Conservation (phyloP, 2,888 invertebrate genomes). For the Caenorhabditis uteleia region DNA sequence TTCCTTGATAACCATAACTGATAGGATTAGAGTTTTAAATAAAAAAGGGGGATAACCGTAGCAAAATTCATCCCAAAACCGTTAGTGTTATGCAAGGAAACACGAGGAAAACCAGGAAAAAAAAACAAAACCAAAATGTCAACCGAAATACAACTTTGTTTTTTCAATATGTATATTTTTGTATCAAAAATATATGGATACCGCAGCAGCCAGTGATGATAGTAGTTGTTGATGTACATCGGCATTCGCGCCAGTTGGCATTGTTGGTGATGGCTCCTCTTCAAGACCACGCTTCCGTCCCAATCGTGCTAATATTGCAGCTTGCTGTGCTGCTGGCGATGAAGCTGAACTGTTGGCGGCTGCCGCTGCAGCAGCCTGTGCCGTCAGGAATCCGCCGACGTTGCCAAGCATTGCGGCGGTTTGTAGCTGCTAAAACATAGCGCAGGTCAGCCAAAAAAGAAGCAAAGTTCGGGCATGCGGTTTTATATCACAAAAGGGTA, state of each 20-base stretch:
- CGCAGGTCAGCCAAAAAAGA: slow-evolving; percentile 51
- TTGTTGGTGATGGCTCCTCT: slow-evolving; percentile 32
- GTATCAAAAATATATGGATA: slow-evolving; percentile 23
- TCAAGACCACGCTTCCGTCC: slow-evolving; percentile 34
- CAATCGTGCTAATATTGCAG: slow-evolving; percentile 20
- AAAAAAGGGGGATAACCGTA: too few relatives aligned
- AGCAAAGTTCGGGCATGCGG: too few relatives aligned
- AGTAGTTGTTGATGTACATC: slow-evolving; percentile 30
- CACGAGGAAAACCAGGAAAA: slow-evolving; percentile 1
- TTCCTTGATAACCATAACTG: too few relatives aligned
- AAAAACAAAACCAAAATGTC: not conserved
- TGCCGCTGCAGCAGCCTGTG: slow-evolving; percentile 32
- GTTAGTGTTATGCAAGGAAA: too few relatives aligned
- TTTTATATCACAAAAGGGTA: not conserved
- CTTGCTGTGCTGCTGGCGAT: slow-evolving; percentile 16
- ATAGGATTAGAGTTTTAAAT: too few relatives aligned
- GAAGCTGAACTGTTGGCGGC: slow-evolving; percentile 14
- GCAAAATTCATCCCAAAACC: too few relatives aligned
- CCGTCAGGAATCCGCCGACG: slow-evolving; percentile 32
- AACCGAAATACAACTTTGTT: not conserved
- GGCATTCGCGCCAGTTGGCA: slow-evolving; percentile 7
- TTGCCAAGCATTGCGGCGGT: slow-evolving; percentile 50
- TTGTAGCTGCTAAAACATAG: slow-evolving; percentile 62
- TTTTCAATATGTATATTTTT: not conserved
- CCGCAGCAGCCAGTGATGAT: slow-evolving; percentile 38